Conservation (phyloP, 2,797 vertebrate species). For the Pygocentrus nattereri region DNA sequence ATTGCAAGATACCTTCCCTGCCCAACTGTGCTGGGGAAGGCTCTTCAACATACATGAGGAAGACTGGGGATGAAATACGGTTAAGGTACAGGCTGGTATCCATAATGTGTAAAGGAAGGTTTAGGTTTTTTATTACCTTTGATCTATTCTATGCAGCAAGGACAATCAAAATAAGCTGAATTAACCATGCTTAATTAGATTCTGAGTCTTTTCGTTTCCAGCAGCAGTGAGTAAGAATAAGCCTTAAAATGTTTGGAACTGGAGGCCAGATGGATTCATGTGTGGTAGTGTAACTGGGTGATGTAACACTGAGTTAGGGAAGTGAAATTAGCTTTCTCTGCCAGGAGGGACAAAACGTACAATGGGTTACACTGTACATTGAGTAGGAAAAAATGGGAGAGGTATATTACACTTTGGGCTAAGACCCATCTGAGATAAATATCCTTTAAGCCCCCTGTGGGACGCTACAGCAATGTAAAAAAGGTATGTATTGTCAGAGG, state of each 20-base stretch:
- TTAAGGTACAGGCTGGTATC: neutral
- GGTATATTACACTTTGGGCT: neutral
- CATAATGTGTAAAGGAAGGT: slow-evolving; percentile 3
- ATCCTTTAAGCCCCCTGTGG: neutral
- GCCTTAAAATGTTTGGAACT: neutral
- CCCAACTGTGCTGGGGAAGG: no score
- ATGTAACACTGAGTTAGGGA: slow-evolving; percentile 2
- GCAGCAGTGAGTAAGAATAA: slow-evolving; percentile 4
- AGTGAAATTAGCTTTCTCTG: neutral
- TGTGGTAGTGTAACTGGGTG: neutral
- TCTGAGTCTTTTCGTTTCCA: neutral
- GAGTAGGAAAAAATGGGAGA: neutral
- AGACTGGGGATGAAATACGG: neutral
- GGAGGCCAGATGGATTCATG: neutral
- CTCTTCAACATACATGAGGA: neutral
- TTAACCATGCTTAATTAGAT: slow-evolving; percentile 44
- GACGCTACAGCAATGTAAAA: neutral
- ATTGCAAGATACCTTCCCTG: neutral
- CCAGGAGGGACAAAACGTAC: neutral
- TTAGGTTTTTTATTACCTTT: slow-evolving; percentile 38
- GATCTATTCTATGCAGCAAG: neutral
- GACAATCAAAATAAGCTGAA: neutral
- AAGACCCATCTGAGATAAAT: no score
- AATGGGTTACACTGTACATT: neutral
- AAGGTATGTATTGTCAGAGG: no score